These are phyloP conservation scores for Galaxias olidus DNA, from an alignment of 2,797 vertebrate genomes.

Conservation along the genomic window DNA sequence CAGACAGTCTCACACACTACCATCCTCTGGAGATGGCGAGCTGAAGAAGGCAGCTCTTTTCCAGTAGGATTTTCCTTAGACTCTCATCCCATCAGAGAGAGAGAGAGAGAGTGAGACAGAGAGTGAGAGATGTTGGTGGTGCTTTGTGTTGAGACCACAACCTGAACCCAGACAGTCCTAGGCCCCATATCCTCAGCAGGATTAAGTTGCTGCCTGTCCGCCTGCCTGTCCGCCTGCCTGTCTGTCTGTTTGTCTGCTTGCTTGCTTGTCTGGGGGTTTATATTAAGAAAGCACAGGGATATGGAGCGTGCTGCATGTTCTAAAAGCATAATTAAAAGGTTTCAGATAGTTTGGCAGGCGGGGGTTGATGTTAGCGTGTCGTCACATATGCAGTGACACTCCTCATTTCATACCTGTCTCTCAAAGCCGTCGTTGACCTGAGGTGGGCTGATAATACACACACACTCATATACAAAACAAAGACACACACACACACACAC, in stretches of 20 bases:
- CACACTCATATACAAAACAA: too few species aligned
- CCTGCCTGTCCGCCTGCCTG: too few species aligned
- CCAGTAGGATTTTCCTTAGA: background rate
- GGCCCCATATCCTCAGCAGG: background rate
- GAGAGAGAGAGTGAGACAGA: too few species aligned
- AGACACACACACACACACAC: background rate
- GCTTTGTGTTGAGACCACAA: background rate
- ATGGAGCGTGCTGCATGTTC: conserved; percentile 25
- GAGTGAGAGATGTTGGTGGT: background rate
- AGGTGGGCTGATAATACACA: conserved; percentile 21
- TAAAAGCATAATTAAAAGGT: conserved; percentile 42
- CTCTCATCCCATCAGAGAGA: background rate
- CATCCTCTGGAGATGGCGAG: background rate
- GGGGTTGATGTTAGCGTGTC: conserved; percentile 10
- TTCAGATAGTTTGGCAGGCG: conserved; percentile 24
- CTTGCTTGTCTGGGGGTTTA: background rate
- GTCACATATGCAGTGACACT: conserved; percentile 36
- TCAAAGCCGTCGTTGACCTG: conserved; percentile 12
- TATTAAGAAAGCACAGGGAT: conserved; percentile 6
- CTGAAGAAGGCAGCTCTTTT: background rate
- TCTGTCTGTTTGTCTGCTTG: too few species aligned
- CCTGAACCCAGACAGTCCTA: background rate
- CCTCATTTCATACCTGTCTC: conserved; percentile 24
- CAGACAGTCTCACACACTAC: background rate
- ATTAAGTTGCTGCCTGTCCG: background rate